phyloP scores from a whole-genome alignment of 2,797 vertebrate genomes.

The Falco cherrug region DNA sequence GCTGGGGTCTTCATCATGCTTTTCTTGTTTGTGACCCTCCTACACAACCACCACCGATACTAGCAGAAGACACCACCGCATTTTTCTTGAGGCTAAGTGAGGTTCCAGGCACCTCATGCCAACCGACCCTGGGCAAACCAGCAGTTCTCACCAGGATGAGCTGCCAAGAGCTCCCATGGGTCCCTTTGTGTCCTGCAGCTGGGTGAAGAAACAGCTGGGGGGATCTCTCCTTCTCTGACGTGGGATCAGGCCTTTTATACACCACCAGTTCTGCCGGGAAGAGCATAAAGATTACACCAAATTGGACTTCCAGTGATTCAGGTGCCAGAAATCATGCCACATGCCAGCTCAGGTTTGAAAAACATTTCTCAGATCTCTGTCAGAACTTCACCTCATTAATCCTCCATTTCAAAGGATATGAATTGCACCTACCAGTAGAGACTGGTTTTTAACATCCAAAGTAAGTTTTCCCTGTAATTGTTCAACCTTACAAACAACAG shows the following conservation, averaged over 20 bases:
- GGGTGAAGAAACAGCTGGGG: neutral
- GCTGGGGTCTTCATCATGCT: neutral
- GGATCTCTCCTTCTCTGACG: neutral
- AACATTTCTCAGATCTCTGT: neutral
- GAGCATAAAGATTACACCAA: neutral
- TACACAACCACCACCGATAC: rapidly evolving
- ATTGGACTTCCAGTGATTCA: neutral
- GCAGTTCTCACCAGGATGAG: neutral
- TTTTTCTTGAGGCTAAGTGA: neutral
- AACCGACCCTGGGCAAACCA: neutral
- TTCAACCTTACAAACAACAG: neutral
- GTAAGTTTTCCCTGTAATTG: neutral
- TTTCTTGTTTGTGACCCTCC: neutral
- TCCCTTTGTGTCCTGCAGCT: neutral
- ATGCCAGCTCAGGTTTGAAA: neutral
- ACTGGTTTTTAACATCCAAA: neutral
- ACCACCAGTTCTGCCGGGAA: neutral
- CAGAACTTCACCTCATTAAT: neutral
- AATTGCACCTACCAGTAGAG: neutral
- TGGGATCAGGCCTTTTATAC: neutral
- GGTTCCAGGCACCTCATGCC: neutral
- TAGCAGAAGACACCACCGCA: neutral
- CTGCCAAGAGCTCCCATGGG: neutral
- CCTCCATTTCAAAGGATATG: neutral
- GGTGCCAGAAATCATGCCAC: neutral